A percentile compares a stretch with the other conserved stretches of the same genome.
Evolutionary conservation across 1,140 invertebrate species (phyloP).

Genomic region (Drosophila baimaii): DNA sequence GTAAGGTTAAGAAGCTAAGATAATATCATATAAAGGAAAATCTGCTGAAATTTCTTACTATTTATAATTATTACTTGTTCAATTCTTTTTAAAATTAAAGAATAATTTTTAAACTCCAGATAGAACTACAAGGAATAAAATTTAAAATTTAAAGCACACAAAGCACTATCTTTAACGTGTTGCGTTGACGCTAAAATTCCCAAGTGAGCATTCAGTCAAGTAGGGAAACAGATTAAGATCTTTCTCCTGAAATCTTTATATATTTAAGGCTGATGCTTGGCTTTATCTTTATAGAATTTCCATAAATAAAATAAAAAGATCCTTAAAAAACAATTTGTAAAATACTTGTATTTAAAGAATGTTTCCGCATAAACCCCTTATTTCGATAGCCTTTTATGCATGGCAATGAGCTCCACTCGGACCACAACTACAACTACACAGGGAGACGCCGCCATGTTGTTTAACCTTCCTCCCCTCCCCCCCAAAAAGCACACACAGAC

Average conservation of each 20-base stretch:
- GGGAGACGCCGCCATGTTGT: conserved; percentile 80
- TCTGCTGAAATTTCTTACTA: no score
- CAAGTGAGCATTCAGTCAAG: no score
- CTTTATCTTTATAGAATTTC: not conserved
- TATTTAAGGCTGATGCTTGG: not conserved
- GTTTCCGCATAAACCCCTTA: conserved; percentile 27
- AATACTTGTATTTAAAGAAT: not conserved
- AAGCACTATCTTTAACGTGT: no score
- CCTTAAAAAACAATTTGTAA: rapidly evolving
- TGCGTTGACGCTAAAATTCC: not conserved
- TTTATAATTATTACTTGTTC: not conserved
- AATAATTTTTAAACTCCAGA: not conserved
- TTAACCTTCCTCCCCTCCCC: conserved; percentile 26
- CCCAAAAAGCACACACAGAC: conserved; percentile 8
- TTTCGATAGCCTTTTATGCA: conserved; percentile 51
- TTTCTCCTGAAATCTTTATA: no score
- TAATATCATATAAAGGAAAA: not conserved
- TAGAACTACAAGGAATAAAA: no score
- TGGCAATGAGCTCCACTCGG: conserved; percentile 66
- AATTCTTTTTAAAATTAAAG: not conserved
- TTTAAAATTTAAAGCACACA: no score
- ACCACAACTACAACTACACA: conserved; percentile 62
- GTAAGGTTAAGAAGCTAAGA: not conserved
- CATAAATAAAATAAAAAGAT: not conserved
- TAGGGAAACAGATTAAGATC: no score